These are phyloP conservation scores for Euleptes europaea DNA, from an alignment of 2,113 vertebrate species.

Conservation along the genomic window DNA sequence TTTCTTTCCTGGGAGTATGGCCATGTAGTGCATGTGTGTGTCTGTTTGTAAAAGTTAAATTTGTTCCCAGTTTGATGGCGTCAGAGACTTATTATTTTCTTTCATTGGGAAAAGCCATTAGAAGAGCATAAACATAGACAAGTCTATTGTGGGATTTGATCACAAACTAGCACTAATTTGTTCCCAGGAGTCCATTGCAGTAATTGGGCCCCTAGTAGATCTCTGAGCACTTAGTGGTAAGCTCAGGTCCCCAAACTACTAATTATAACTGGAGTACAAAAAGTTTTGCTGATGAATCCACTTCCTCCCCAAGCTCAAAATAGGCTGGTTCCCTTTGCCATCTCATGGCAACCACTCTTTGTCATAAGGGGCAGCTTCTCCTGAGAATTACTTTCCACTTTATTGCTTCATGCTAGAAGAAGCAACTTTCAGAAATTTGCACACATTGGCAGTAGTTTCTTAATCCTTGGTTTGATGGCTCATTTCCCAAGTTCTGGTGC, in stretches of 20 bases:
- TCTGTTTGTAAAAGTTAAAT: neutral
- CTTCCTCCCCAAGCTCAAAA: neutral
- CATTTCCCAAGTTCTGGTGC: neutral
- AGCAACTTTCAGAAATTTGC: neutral
- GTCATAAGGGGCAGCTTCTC: neutral
- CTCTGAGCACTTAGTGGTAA: constrained; percentile 34
- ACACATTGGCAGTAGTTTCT: neutral
- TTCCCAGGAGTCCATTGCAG: constrained; percentile 30
- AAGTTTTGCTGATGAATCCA: constrained; percentile 25
- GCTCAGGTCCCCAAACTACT: constrained; percentile 19
- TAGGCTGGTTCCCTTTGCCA: neutral
- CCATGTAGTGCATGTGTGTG: neutral
- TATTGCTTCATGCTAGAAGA: neutral
- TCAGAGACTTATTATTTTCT: constrained; percentile 46
- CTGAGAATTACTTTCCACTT: neutral
- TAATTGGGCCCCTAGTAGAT: constrained; percentile 55
- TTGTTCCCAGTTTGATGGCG: constrained; percentile 25
- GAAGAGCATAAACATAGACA: neutral
- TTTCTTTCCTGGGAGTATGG: neutral
- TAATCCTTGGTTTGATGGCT: neutral
- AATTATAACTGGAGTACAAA: constrained; percentile 3
- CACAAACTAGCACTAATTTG: constrained; percentile 21
- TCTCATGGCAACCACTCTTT: neutral
- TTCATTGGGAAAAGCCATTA: neutral
- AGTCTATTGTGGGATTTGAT: constrained; percentile 16